Base-by-base conservation (phyloP, 35 echinoderm and acorn worm genomes). In the Apostichopus californicus region DNA sequence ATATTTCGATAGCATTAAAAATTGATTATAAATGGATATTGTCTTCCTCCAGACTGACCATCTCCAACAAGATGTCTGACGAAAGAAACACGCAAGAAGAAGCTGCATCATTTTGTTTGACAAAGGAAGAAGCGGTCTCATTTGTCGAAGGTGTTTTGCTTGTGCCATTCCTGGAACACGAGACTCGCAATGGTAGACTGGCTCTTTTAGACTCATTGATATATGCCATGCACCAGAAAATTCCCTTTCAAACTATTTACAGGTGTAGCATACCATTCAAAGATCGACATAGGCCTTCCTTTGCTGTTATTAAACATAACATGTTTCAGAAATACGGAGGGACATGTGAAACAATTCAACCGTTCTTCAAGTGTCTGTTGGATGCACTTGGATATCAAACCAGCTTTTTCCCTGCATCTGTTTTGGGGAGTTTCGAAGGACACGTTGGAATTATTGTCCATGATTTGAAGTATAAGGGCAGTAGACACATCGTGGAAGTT, bases 321-420 rank as follows among this genome's bases (percentile, higher is more conserved):
- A 20, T 75, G 71, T 75, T 75, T 22, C 15, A 18, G 5, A 75
- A 75, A n/a, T 22, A 75, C 5, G 71, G 71, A 20, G 71, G 71
- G 21, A 75, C 71, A 21, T 75, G 71, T 75, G n/a, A 7, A 20
- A 22, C n/a, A 7, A 75, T 75, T 18, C 71, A 75, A 18, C 12
- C 17, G 14, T 75, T 75, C 17, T 75, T 75, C 20, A 14, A 75
- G 21, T 75, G 71, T 75, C 83, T 93, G 28, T 55, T 93, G 15
- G 66, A 93, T 12, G 18, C 71, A 57, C 22, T 93, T 20, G 92
- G 92, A 17, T 93, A 93, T 64, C 25, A 93, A 17, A 55, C 56
- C 2, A 14, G 60, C 55, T 66, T 79, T 15, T 25, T 56, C 52
- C 34, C 64, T 8, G 56, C 25, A 34, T 46, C 56, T 59, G 78